Evolutionary conservation across 2,888 invertebrate species (phyloP).

Genomic region (Andrena dorsata): DNA sequence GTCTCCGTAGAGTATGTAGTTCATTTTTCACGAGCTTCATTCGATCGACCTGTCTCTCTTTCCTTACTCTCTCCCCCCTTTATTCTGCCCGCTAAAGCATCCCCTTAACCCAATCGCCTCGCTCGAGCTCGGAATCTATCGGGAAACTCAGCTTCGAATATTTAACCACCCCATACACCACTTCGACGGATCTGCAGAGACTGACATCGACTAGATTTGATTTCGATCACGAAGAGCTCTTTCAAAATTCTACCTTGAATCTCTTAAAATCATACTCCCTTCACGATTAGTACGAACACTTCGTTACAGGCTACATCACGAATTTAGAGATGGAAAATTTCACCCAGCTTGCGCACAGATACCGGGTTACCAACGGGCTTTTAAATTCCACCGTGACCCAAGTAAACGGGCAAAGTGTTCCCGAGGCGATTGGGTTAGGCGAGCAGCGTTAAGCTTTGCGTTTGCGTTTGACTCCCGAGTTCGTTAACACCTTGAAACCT

Average conservation of each 20-base stretch:
- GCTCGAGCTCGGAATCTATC: neutral
- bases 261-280: too few species aligned
- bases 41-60: constrained; percentile 19
- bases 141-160: too few species aligned
- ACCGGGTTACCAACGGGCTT: too few species aligned
- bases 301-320: too few species aligned
- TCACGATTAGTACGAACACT: too few species aligned
- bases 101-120: constrained; percentile 43
- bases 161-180: too few species aligned
- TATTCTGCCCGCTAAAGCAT: constrained; percentile 33
- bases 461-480: constrained; percentile 78
- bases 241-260: too few species aligned
- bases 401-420: neutral
- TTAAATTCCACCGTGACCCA: neutral
- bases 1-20: constrained; percentile 37
- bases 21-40: constrained; percentile 39
- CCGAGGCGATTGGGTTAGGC: constrained; percentile 60
- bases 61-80: neutral
- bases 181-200: too few species aligned
- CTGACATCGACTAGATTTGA: too few species aligned
- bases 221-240: too few species aligned
- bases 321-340: too few species aligned
- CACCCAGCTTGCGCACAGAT: too few species aligned
- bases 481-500: constrained; percentile 83
- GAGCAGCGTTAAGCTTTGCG: constrained; percentile 69